Conservation (phyloP, 2,797 vertebrate genomes). For the Peromyscus eremicus region DNA sequence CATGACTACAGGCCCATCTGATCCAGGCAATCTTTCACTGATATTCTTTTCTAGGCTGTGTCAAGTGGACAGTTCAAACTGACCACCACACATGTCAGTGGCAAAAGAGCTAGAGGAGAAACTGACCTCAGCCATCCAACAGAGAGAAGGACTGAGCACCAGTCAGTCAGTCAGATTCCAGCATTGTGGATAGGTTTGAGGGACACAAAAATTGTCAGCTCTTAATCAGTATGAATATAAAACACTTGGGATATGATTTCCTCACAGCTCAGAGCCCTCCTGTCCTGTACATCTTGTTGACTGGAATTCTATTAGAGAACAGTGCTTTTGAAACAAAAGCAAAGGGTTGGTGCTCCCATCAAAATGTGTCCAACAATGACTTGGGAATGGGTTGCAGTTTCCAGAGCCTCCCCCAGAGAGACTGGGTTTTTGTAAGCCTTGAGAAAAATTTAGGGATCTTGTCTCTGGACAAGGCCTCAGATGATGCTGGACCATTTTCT, state of each 20-base stretch:
- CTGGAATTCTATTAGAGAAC: neutral
- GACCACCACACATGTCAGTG: neutral
- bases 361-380: neutral
- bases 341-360: neutral
- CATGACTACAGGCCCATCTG: neutral
- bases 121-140: neutral
- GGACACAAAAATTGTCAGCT: neutral
- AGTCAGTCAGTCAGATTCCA: neutral
- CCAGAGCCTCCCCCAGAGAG: neutral
- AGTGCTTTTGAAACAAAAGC: slow-evolving; percentile 25
- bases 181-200: neutral
- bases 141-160: neutral
- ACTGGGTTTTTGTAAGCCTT: neutral
- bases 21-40: neutral
- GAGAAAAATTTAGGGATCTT: neutral
- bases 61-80: neutral
- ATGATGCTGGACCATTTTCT: neutral
- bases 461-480: neutral
- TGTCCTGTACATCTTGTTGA: neutral
- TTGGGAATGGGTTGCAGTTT: neutral
- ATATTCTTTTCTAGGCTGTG: neutral
- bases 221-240: neutral
- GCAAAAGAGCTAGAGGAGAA: neutral
- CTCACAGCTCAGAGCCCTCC: neutral
- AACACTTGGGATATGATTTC: neutral